phyloP scores from a whole-genome alignment of 2,797 vertebrate species.

The Allobates femoralis region DNA sequence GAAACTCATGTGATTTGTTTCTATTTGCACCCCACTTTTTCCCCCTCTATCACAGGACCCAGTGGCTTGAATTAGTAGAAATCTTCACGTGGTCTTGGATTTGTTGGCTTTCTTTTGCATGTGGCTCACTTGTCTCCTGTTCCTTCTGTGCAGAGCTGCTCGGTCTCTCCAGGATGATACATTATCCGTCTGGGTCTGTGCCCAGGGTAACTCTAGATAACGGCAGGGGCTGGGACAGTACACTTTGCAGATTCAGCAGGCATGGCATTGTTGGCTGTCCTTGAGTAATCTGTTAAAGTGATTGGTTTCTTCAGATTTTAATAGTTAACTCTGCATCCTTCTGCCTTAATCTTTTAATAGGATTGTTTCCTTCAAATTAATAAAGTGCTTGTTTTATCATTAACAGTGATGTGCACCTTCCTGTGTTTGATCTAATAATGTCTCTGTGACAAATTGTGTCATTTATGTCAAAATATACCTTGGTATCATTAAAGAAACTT shows the following conservation, averaged over 20 bases:
- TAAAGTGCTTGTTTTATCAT: constrained; percentile 41
- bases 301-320: constrained; percentile 34
- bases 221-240: not conserved
- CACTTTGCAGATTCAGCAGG: constrained; percentile 27
- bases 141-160: no score
- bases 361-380: constrained; percentile 49
- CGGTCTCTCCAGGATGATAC: not conserved
- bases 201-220: not conserved
- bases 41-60: no score
- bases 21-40: no score
- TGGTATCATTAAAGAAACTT: no score
- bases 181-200: not conserved
- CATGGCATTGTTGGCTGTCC: not conserved
- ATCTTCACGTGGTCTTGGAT: no score
- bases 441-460: not conserved
- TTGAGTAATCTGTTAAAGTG: constrained; percentile 55
- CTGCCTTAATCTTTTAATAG: constrained; percentile 49
- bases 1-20: no score
- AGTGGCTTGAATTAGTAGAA: no score
- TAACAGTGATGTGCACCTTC: no score
- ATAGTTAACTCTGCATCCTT: constrained; percentile 42
- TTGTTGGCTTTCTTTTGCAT: not conserved
- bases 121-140: not conserved
- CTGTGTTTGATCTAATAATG: not conserved
- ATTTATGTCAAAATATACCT: not conserved